phyloP scores from a whole-genome alignment of 1,140 invertebrate genomes.

The Fopius arisanus region DNA sequence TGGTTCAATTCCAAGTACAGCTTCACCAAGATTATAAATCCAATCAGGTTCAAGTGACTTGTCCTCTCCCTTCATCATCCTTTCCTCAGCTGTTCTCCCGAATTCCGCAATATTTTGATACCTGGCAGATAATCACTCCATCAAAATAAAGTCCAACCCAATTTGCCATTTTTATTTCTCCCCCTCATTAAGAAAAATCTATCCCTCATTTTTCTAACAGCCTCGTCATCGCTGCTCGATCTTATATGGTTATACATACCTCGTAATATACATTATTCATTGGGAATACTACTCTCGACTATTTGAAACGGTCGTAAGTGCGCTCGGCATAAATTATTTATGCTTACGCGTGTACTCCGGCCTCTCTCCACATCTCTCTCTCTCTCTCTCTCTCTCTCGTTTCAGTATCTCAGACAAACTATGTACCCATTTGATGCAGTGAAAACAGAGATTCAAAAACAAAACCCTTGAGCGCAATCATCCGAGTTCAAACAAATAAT shows the following conservation, averaged over 20 bases:
- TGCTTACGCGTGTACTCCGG: conserved; percentile 8
- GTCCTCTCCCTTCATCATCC: conserved; percentile 34
- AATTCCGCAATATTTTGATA: conserved; percentile 72
- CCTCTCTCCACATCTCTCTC: background rate
- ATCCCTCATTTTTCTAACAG: background rate
- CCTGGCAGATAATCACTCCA: too few relatives aligned
- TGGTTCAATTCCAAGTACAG: conserved; percentile 71
- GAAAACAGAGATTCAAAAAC: background rate
- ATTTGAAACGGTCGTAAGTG: conserved; percentile 35
- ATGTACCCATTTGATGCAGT: background rate
- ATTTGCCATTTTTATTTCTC: too few relatives aligned
- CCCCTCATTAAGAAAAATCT: background rate
- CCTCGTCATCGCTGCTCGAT: background rate
- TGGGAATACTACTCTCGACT: conserved; percentile 33
- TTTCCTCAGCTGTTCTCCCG: conserved; percentile 63
- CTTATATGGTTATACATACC: conserved; percentile 38
- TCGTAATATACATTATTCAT: conserved; percentile 38
- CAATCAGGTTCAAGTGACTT: conserved; percentile 75
- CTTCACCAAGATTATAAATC: conserved; percentile 81
- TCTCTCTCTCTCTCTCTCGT: background rate
- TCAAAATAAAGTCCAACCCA: too few relatives aligned
- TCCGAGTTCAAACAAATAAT: background rate
- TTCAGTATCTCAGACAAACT: background rate
- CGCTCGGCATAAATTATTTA: conserved; percentile 33
- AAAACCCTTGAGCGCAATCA: background rate